phyloP scores from a whole-genome alignment of 2,797 vertebrate genomes.

The Aplochiton taeniatus region DNA sequence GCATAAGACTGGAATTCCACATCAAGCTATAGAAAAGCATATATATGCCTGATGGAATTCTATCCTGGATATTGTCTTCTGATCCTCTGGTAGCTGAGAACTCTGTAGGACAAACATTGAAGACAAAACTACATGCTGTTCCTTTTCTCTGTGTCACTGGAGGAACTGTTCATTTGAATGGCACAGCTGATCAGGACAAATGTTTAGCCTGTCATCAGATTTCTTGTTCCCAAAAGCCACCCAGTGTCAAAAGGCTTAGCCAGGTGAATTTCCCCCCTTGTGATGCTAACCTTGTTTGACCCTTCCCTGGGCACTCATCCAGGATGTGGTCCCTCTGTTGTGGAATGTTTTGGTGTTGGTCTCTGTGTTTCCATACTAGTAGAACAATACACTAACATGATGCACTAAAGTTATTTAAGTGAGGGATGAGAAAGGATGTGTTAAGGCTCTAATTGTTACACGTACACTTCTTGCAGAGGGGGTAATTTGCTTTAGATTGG shows the following conservation, averaged over 20 bases:
- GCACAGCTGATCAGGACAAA: too few species aligned
- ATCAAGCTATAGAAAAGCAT: background rate
- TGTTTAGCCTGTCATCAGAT: constrained; percentile 11
- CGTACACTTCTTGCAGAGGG: too few species aligned
- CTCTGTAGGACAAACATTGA: background rate
- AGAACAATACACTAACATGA: constrained; percentile 18
- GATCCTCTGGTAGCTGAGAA: too few species aligned
- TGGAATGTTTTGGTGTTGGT: background rate
- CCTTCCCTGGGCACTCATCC: constrained; percentile 22
- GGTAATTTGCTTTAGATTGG: too few species aligned
- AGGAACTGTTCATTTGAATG: too few species aligned
- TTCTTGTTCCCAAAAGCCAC: background rate
- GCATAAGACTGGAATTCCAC: background rate
- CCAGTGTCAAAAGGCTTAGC: background rate
- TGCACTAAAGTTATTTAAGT: constrained; percentile 2
- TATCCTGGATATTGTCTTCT: too few species aligned
- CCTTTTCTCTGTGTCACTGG: too few species aligned
- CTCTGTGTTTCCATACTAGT: constrained; percentile 21
- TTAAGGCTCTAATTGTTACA: too few species aligned
- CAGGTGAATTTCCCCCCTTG: background rate
- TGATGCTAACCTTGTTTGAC: background rate
- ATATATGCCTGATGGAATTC: too few species aligned
- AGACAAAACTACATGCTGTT: too few species aligned
- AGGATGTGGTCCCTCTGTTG: constrained; percentile 32
- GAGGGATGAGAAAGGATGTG: too few species aligned